phyloP scores from a whole-genome alignment of 2,113 vertebrate species.

The Pleuronectes platessa region DNA sequence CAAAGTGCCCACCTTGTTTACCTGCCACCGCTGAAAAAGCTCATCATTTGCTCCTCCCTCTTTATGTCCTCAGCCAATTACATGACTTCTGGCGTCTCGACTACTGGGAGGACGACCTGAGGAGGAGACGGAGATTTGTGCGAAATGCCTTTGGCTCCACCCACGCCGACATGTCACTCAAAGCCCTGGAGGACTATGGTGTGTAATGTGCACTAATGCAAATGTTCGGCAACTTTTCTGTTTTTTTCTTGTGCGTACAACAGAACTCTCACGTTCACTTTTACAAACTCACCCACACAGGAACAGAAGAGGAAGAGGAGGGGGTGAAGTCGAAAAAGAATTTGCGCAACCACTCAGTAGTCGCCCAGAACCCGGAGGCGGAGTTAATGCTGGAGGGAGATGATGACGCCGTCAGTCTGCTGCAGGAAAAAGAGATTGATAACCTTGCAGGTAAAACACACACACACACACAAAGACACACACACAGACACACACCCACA shows the following conservation, averaged over 20 bases:
- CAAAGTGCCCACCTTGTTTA: not conserved
- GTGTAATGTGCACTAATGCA: slow-evolving; percentile 63
- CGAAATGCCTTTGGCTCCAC: slow-evolving; percentile 98
- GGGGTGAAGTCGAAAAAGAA: slow-evolving; percentile 91
- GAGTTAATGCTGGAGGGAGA: slow-evolving; percentile 98
- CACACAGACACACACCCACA: slow-evolving; percentile 1
- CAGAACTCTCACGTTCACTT: not conserved
- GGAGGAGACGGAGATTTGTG: slow-evolving; percentile 94
- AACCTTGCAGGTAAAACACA: slow-evolving; percentile 92
- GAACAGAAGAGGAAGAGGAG: slow-evolving; percentile 90
- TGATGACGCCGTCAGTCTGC: slow-evolving; percentile 94
- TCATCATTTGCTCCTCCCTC: not conserved
- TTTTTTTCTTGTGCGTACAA: not conserved
- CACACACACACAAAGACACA: slow-evolving; percentile 12
- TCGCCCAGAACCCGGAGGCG: slow-evolving; percentile 94
- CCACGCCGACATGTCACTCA: slow-evolving; percentile 91
- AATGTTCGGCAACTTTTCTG: not conserved
- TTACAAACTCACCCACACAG: slow-evolving; percentile 70
- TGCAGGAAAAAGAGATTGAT: slow-evolving; percentile 98
- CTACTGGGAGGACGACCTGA: slow-evolving; percentile 99
- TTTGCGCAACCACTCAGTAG: slow-evolving; percentile 93
- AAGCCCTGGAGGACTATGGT: slow-evolving; percentile 94
- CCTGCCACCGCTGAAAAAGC: not conserved
- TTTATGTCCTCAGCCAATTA: slow-evolving; percentile 84
- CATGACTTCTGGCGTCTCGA: slow-evolving; percentile 99